These are phyloP conservation scores for Oreochromis grahami DNA, from an alignment of 2,797 vertebrate genomes.

Conservation along the genomic window DNA sequence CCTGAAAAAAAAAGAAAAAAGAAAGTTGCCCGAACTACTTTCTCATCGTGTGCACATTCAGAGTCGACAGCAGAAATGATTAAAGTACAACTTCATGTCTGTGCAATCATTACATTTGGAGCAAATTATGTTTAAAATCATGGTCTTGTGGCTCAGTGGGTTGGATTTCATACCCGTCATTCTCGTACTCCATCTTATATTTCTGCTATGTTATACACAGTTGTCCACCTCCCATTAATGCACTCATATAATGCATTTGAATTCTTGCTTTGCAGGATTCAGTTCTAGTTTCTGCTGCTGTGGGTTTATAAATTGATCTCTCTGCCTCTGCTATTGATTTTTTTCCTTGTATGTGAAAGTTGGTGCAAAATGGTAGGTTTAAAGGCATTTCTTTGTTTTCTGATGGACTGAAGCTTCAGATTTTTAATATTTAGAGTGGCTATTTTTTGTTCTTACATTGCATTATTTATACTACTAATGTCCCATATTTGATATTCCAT, in stretches of 20 bases:
- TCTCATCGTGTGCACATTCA: background rate
- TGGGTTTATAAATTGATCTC: background rate
- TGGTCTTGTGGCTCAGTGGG: slow-evolving; percentile 6
- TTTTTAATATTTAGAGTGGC: background rate
- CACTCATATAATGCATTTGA: background rate
- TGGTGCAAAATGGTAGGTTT: background rate
- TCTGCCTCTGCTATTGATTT: background rate
- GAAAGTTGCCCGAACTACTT: background rate
- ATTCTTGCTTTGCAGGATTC: background rate
- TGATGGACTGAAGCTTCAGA: background rate
- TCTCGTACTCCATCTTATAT: background rate
- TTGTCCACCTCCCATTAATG: background rate
- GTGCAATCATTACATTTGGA: background rate
- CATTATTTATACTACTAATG: background rate
- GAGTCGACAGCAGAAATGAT: background rate
- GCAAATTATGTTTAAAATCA: background rate
- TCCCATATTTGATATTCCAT: background rate
- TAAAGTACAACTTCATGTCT: background rate
- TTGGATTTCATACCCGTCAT: background rate
- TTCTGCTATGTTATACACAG: background rate
- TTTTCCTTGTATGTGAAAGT: background rate
- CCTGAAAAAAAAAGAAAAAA: background rate
- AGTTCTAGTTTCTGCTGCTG: background rate
- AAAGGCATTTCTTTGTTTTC: background rate
- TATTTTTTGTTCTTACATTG: background rate